Evolutionary conservation across 2,797 vertebrate species (phyloP), one percentile per base, ranked within the genome.

Genomic region (Halcyon badia): DNA sequence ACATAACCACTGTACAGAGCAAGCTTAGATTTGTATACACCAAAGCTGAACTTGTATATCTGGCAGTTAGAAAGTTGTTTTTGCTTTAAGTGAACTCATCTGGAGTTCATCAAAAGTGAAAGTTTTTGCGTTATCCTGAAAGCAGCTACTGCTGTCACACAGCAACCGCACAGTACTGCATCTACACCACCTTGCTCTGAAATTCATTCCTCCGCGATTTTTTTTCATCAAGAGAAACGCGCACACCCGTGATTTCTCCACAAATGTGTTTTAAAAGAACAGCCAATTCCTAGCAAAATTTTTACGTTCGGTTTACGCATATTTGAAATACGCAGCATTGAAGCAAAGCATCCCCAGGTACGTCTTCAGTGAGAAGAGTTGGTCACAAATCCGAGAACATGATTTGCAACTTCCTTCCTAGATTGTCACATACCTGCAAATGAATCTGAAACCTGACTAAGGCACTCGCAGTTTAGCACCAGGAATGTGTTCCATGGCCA

Each of bases 351-450:
- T 78, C 66, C 30, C 52, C 39, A 86, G 48, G 21, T 51, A 41
- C 6, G 46, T 10, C 51, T 56, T 93, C 19, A 83, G 12, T 24
- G 46, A 58, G 81, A 86, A 88, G 60, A 96, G 14, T 22, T 70
- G 80, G 51, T 37, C 95, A 64, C 37, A 85, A 84, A 60, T 94
- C 78, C 37, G 78, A 93, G 83, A 91, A 39, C 48, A 95, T 5
- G 16, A 93, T 62, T 72, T 89, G 41, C 33, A 77, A 24, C 57
- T 78, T 94, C 51, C 86, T 87, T 68, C 77, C 46, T 35, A 83
- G 62, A 58, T 15, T 72, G 30, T 54, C 39, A 52, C 9, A 28
- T 24, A 68, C 48, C 33, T 46, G 10, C 18, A 44, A 80, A 54
- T 16, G 28, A 75, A 61, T 52, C 42, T 35, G 21, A 84, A 81